Conservation (phyloP, 2,888 invertebrate species). For the Lasioglossum pauxillum region DNA sequence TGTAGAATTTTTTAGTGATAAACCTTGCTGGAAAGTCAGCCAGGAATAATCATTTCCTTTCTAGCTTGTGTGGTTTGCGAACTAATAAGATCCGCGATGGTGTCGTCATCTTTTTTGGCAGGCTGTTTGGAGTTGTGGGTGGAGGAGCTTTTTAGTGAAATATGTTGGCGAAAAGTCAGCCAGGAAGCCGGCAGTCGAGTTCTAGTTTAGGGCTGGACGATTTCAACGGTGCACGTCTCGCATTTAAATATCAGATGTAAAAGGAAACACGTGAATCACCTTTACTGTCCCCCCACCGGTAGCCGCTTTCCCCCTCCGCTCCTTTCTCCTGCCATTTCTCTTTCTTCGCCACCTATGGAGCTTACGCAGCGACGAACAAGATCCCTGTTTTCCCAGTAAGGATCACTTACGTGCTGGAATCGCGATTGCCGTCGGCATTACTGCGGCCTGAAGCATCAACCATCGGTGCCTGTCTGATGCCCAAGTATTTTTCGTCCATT, state of each 20-base stretch:
- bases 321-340: conserved; percentile 50
- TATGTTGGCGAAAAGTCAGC: conserved; percentile 1
- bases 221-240: conserved; percentile 42
- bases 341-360: conserved; percentile 32
- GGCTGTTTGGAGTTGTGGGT: neutral
- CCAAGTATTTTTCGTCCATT: neutral
- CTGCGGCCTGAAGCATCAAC: neutral
- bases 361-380: conserved; percentile 29
- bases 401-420: conserved; percentile 23
- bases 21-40: neutral
- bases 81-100: neutral
- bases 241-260: conserved; percentile 38
- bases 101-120: too few species aligned
- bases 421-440: conserved; percentile 6
- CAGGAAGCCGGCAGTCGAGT: neutral
- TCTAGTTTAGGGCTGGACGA: conserved; percentile 21
- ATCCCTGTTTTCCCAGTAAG: conserved; percentile 25
- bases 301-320: neutral
- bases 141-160: conserved; percentile 1
- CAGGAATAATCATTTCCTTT: neutral
- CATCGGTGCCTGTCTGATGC: neutral
- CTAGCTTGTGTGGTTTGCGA: neutral
- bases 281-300: conserved; percentile 18
- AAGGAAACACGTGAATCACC: conserved; percentile 49
- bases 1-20: neutral